Evolutionary conservation across 1,140 invertebrate species (phyloP), one percentile per base, ranked within the genome.

Genomic region (Globodera ellingtonae): DNA sequence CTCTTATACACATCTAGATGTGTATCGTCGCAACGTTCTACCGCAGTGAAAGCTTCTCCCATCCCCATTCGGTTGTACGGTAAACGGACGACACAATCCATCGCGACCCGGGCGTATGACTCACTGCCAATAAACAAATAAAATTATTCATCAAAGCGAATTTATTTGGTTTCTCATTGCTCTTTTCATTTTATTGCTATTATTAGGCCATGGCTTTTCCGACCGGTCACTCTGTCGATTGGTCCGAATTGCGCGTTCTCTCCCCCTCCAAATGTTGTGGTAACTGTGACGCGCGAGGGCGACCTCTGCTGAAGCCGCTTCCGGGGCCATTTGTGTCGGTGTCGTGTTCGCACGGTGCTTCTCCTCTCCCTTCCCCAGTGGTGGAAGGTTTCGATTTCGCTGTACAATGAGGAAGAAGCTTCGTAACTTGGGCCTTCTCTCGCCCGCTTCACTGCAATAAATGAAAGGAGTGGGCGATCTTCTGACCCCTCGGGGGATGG

Each of bases 61-160:
- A 77, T 44, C 75, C 75, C 48, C 47, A 77, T 70, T 77, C 62
- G 65, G 75, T 77, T 24, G 56, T 69, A 35, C 65, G 52, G 50
- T 77, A 77, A 44, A 77, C 69, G 65, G 75, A 77, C 10, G 75
- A 77, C 21, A 77, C 69, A 77, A 21, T 67, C 75, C 75, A 77
- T 35, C 50, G 44, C 21, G 75, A 67, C 3, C 75, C 62, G 21
- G 75, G 75, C n/a, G 75, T 77, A 21, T 77, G 75, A 24, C 3
- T 15, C 65, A 69, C 75, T 77, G 46, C 35, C 21, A 67, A 67
- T 46, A 44, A 59, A 35, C 35, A 35, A 35, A 35, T 35, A 35
- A 35, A 35, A 35, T 35, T 35, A 35, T 35, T 35, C 35, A 35
- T 35, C 35, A 35, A 35, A 35, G 1, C 35, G 35, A 35, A 35